Percentiles rank a stretch among this genome's conserved stretches.
Evolutionary conservation across 1,140 invertebrate genomes (phyloP).

Genomic region (Pseudomyrmex concolor): DNA sequence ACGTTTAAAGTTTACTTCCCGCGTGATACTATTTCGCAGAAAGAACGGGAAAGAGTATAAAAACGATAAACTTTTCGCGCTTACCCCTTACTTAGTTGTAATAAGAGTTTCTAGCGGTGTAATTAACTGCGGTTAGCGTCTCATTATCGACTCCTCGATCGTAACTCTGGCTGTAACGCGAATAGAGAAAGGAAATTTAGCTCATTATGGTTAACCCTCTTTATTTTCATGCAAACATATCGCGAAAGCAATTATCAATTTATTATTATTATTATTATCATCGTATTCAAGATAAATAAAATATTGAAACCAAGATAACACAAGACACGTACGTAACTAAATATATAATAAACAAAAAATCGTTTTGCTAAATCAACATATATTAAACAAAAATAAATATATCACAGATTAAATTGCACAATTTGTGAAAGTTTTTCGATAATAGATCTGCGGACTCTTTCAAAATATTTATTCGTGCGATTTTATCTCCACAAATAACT

Average conservation of each 20-base stretch:
- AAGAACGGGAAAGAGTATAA: not conserved
- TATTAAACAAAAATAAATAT: no score
- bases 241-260: not conserved
- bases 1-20: not conserved
- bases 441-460: no score
- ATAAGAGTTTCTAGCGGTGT: slow-evolving; percentile 3
- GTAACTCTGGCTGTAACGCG: slow-evolving; percentile 10
- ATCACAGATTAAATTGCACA: not conserved
- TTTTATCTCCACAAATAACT: no score
- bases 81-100: slow-evolving; percentile 13
- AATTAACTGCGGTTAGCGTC: slow-evolving; percentile 44
- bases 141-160: slow-evolving; percentile 47
- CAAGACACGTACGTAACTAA: no score
- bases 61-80: slow-evolving; percentile 19
- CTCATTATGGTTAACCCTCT: slow-evolving; percentile 41
- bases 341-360: no score
- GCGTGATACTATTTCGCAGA: not conserved
- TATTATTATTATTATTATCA: no score
- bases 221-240: slow-evolving; percentile 40
- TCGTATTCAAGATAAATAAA: no score
- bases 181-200: slow-evolving; percentile 46
- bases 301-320: no score
- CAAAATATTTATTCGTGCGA: no score
- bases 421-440: not conserved
- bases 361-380: no score